Evolutionary conservation across 1,140 invertebrate genomes (phyloP).

Genomic region (Triops longicaudatus): DNA sequence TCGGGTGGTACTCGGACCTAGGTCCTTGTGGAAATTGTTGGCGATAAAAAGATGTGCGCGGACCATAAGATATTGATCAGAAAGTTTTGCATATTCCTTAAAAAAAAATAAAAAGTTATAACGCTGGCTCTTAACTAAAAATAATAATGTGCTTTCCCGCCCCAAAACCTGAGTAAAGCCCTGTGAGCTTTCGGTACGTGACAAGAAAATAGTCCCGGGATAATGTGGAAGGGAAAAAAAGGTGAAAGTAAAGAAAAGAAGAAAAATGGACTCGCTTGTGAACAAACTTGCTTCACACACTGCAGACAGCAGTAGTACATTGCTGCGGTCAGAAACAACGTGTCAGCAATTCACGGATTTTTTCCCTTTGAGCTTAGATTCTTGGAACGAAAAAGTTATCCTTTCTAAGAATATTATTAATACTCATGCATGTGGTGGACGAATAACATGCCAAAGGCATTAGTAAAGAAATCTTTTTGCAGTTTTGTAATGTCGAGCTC

Average conservation of each 20-base stretch:
- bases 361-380: no score
- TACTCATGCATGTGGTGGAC: no score
- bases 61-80: neutral
- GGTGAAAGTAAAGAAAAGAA: neutral
- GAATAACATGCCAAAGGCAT: no score
- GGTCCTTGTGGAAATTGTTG: neutral
- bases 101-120: neutral
- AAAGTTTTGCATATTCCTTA: neutral
- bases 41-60: neutral
- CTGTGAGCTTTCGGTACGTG: neutral
- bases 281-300: neutral
- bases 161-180: neutral
- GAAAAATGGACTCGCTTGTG: neutral
- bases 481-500: no score
- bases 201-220: neutral
- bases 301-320: neutral
- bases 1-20: neutral
- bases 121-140: neutral
- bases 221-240: neutral
- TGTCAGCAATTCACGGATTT: neutral
- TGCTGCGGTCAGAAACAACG: conserved; percentile 4
- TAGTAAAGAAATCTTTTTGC: no score
- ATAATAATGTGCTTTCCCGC: neutral
- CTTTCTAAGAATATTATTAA: no score
- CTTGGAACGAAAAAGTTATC: no score